phyloP scores from a whole-genome alignment of 2,797 vertebrate species.

The Galago senegalensis region DNA sequence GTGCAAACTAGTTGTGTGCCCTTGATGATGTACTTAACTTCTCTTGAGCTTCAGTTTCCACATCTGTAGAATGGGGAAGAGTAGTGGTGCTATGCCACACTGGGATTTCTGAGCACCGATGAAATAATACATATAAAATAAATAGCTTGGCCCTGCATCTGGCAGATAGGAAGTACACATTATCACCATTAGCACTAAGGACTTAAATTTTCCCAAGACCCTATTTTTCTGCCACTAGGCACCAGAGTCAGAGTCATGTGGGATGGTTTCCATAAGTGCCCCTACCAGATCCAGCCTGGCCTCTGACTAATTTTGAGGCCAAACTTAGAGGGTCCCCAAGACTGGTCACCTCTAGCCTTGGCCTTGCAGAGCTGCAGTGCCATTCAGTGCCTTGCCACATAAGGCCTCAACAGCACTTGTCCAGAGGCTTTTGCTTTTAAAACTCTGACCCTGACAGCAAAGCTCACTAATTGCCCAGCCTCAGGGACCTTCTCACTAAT shows the following conservation, averaged over 20 bases:
- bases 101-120: neutral
- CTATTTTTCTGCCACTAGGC: neutral
- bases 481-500: neutral
- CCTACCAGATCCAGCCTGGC: neutral
- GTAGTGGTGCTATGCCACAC: neutral
- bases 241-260: neutral
- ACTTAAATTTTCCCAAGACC: neutral
- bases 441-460: neutral
- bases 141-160: neutral
- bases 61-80: neutral
- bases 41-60: neutral
- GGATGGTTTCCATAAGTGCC: neutral
- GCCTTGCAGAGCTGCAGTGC: neutral
- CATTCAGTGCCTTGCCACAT: neutral
- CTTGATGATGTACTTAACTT: neutral
- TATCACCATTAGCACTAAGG: neutral
- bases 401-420: neutral
- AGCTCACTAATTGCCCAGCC: neutral
- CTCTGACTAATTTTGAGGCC: neutral
- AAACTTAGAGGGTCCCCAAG: neutral
- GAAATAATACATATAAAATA: neutral
- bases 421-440: conserved; percentile 26
- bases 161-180: neutral
- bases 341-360: neutral
- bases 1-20: neutral